Evolutionary conservation across 2,113 vertebrate genomes (phyloP).

Genomic region (Phrynosoma platyrhinos): DNA sequence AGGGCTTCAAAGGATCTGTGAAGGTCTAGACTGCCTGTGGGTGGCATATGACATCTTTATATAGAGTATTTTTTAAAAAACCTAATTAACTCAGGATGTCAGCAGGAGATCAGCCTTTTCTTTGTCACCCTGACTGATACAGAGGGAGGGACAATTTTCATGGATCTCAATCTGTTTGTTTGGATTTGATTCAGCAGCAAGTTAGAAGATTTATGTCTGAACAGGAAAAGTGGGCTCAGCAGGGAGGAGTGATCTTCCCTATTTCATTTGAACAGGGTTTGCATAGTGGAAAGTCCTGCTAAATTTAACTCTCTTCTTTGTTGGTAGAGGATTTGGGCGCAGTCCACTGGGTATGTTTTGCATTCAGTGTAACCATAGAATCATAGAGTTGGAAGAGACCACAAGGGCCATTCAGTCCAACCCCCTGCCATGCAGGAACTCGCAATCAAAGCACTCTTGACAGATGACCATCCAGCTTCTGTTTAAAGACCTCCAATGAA

Average conservation of each 20-base stretch:
- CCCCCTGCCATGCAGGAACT: no score
- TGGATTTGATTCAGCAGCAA: slow-evolving; percentile 30
- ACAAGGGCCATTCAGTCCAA: no score
- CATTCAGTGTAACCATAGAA: not conserved
- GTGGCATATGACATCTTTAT: slow-evolving; percentile 22
- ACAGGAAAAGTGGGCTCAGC: not conserved
- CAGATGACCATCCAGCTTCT: no score
- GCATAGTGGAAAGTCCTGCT: not conserved
- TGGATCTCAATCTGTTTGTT: slow-evolving; percentile 16
- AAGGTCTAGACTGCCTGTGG: slow-evolving; percentile 24
- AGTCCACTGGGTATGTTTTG: not conserved
- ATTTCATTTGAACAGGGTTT: not conserved
- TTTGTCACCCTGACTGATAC: slow-evolving; percentile 10
- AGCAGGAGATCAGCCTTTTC: not conserved
- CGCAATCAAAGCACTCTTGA: no score
- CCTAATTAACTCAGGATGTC: not conserved
- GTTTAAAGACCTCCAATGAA: no score
- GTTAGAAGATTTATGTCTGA: not conserved
- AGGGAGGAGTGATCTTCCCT: not conserved
- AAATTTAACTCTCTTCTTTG: not conserved
- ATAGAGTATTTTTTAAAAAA: slow-evolving; percentile 6
- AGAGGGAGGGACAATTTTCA: not conserved
- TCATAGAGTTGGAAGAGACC: no score
- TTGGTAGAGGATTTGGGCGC: not conserved
- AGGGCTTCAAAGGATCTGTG: not conserved